phyloP scores from a whole-genome alignment of 2,113 vertebrate genomes.

The Syrmaticus mikado region DNA sequence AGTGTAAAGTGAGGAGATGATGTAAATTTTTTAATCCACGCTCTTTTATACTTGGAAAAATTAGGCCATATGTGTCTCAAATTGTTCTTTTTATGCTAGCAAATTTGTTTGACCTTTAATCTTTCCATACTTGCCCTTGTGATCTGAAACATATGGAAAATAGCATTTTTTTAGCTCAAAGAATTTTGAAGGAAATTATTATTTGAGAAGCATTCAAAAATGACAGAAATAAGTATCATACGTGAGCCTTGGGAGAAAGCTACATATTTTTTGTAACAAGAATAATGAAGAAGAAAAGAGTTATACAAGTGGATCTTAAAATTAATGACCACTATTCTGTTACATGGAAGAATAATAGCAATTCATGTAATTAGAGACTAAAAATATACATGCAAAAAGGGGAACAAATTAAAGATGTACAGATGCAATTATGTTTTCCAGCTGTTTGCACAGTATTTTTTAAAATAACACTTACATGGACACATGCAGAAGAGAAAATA shows the following conservation, averaged over 20 bases:
- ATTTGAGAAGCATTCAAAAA: background rate
- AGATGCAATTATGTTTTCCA: background rate
- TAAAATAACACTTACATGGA: background rate
- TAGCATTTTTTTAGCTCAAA: background rate
- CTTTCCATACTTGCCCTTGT: background rate
- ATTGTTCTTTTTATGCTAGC: background rate
- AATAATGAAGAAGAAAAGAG: background rate
- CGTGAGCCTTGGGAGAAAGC: background rate
- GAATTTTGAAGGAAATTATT: background rate
- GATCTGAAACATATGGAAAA: background rate
- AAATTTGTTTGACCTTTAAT: constrained; percentile 5
- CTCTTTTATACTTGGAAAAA: background rate
- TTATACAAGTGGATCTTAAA: background rate
- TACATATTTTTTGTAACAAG: background rate
- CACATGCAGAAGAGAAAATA: background rate
- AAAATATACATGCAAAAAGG: background rate
- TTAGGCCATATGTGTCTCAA: background rate
- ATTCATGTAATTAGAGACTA: background rate
- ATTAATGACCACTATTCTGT: background rate
- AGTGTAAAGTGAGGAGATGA: constrained; percentile 16
- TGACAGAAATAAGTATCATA: background rate
- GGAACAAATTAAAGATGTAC: background rate
- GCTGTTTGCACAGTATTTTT: background rate
- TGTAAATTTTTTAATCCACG: background rate
- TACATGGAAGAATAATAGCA: background rate